These are phyloP conservation scores for Gallinago stenura DNA, from an alignment of 2,797 vertebrate genomes.

Conservation along the genomic window DNA sequence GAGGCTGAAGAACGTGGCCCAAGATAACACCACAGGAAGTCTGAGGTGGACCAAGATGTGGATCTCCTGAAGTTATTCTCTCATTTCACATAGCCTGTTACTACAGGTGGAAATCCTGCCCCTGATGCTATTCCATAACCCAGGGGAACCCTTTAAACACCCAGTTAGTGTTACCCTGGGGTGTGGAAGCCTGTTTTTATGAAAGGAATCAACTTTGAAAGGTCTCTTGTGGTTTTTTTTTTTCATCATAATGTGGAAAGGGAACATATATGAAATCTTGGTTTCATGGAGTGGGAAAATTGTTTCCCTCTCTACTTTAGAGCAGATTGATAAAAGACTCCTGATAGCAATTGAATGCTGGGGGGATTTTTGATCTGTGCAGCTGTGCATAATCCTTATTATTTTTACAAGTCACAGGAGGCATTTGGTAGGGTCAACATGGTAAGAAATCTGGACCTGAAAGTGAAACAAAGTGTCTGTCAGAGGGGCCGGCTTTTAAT, in stretches of 20 bases:
- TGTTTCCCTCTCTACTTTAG: neutral
- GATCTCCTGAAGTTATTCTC: neutral
- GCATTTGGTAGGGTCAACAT: constrained; percentile 47
- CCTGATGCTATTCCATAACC: neutral
- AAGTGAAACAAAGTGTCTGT: constrained; percentile 65
- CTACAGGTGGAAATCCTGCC: neutral
- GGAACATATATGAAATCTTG: constrained; percentile 4
- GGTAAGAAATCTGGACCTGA: constrained; percentile 60
- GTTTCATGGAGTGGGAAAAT: constrained; percentile 21
- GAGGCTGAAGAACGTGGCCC: neutral
- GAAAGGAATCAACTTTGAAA: neutral
- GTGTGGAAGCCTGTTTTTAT: neutral
- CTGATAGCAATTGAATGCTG: constrained; percentile 37
- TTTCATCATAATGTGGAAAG: neutral
- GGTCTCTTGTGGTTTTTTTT: neutral
- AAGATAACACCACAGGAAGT: neutral
- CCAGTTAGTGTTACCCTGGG: neutral
- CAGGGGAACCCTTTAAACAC: neutral
- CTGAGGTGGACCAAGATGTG: neutral
- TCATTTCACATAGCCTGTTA: neutral
- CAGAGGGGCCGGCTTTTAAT: constrained; percentile 51
- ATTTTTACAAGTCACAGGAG: constrained; percentile 65
- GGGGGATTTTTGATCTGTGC: constrained; percentile 22
- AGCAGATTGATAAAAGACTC: constrained; percentile 53
- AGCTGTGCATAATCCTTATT: constrained; percentile 55